These are phyloP conservation scores for Nasonovia ribisnigri DNA, from an alignment of 2,888 invertebrate genomes.

Conservation along the genomic window DNA sequence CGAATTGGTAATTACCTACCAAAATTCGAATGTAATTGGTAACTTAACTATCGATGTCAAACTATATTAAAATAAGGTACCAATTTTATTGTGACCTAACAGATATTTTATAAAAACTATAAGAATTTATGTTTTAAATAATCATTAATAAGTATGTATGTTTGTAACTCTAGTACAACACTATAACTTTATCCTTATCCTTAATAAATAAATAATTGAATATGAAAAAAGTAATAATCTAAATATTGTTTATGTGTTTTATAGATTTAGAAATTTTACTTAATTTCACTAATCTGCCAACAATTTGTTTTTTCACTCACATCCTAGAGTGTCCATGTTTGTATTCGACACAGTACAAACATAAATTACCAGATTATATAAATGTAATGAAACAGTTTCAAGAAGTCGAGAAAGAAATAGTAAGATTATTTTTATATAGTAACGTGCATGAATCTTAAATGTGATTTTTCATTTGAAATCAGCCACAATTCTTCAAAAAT, in stretches of 20 bases:
- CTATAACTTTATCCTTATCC: background rate
- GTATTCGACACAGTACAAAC: constrained; percentile 70
- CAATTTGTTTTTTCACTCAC: constrained; percentile 71
- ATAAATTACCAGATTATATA: constrained; percentile 70
- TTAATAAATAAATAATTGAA: background rate
- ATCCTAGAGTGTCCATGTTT: constrained; percentile 75
- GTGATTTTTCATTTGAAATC: background rate
- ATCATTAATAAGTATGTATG: background rate
- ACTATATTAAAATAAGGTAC: background rate
- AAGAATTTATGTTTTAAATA: background rate
- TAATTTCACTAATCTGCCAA: constrained; percentile 70
- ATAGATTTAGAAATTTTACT: constrained; percentile 71
- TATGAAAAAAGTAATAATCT: background rate
- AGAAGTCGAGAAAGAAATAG: constrained; percentile 73
- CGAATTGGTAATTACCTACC: background rate
- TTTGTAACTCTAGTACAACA: background rate
- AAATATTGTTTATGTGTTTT: constrained; percentile 62
- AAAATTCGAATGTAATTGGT: background rate
- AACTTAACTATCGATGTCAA: background rate
- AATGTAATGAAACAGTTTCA: constrained; percentile 74
- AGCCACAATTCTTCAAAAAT: background rate
- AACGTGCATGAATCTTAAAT: background rate
- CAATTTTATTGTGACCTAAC: background rate
- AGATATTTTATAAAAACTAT: background rate
- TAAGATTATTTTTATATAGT: constrained; percentile 67